Evolutionary conservation across 2,797 vertebrate species (phyloP).

Genomic region (Denticeps clupeoides): DNA sequence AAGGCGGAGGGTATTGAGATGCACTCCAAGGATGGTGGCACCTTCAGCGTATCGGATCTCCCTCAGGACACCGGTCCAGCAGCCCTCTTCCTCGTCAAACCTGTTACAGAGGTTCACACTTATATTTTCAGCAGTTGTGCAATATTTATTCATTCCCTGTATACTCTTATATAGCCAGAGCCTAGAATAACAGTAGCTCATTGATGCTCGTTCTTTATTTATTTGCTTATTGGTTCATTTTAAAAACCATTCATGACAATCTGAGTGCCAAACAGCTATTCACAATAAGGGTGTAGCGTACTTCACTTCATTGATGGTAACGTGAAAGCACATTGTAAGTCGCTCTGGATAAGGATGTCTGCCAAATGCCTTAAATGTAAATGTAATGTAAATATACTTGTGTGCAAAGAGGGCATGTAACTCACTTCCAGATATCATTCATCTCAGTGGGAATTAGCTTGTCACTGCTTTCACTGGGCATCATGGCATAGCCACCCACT

Average conservation of each 20-base stretch:
- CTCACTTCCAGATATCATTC: slow-evolving; percentile 90
- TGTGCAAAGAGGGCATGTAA: neutral
- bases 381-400: neutral
- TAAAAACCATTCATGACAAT: too few species aligned
- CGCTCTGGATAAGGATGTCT: too few species aligned
- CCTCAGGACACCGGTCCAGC: slow-evolving; percentile 82
- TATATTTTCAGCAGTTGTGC: neutral
- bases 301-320: too few species aligned
- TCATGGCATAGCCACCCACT: slow-evolving; percentile 82
- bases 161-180: too few species aligned
- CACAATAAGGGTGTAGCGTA: too few species aligned
- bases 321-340: too few species aligned
- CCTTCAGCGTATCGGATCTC: slow-evolving; percentile 80
- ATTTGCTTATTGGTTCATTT: too few species aligned
- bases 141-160: neutral
- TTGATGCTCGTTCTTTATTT: too few species aligned
- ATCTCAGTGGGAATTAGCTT: slow-evolving; percentile 86
- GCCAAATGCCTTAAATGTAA: too few species aligned
- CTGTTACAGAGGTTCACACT: slow-evolving; percentile 42
- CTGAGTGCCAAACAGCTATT: too few species aligned
- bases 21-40: slow-evolving; percentile 70
- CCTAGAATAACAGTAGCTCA: too few species aligned
- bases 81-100: slow-evolving; percentile 73
- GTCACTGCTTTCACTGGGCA: slow-evolving; percentile 74
- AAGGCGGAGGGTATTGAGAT: slow-evolving; percentile 79